Evolutionary conservation across 2,113 vertebrate species (phyloP).

Genomic region (Chelonoidis abingdonii): DNA sequence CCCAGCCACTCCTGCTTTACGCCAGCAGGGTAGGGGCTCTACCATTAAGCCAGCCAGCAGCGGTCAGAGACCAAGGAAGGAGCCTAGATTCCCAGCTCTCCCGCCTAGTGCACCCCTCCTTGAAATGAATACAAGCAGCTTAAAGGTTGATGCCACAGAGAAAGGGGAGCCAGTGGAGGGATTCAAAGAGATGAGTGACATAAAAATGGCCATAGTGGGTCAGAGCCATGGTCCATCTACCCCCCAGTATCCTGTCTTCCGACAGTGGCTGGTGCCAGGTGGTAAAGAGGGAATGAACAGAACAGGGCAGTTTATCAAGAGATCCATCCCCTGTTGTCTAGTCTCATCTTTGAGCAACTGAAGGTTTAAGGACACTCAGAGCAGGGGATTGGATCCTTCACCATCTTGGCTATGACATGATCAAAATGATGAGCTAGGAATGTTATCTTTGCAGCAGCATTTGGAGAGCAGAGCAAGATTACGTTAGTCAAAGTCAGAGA

Average conservation of each 20-base stretch:
- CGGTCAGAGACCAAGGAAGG: not conserved
- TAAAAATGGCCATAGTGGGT: not conserved
- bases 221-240: not conserved
- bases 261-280: not conserved
- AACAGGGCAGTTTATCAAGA: not conserved
- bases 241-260: not conserved
- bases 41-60: not conserved
- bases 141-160: not conserved
- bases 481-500: not conserved
- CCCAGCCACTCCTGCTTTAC: too few relatives aligned
- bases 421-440: not conserved
- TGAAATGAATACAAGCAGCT: not conserved
- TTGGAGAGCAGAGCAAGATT: not conserved
- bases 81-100: not conserved
- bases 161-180: not conserved
- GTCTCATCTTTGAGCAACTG: not conserved
- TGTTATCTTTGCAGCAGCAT: not conserved
- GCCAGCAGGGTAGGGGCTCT: too few relatives aligned
- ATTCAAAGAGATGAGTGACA: not conserved
- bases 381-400: not conserved
- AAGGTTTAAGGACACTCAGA: not conserved
- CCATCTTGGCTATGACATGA: not conserved
- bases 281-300: not conserved
- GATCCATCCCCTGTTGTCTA: not conserved
- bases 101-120: not conserved